phyloP scores from a whole-genome alignment of 1,140 invertebrate genomes.

The Marisa cornuarietis region DNA sequence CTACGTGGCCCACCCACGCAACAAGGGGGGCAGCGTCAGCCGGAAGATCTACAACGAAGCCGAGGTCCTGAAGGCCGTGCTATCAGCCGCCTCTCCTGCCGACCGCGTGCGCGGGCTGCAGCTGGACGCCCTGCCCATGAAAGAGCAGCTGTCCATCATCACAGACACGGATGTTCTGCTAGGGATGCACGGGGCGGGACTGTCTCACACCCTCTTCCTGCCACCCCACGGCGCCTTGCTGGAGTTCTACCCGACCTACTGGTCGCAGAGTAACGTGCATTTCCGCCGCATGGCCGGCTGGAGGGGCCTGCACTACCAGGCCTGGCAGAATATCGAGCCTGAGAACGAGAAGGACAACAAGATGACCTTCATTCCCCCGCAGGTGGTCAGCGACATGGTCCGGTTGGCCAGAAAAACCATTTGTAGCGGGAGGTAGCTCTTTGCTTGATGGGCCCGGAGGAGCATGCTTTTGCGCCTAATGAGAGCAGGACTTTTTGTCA shows the following conservation, averaged over 20 bases:
- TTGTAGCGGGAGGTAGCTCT: slow-evolving; percentile 10
- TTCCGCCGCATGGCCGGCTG: slow-evolving; percentile 58
- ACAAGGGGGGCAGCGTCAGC: slow-evolving; percentile 46
- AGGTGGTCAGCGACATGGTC: slow-evolving; percentile 23
- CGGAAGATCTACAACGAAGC: slow-evolving; percentile 57
- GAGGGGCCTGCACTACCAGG: slow-evolving; percentile 52
- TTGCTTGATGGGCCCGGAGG: no score
- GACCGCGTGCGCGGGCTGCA: slow-evolving; percentile 49
- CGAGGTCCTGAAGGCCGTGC: slow-evolving; percentile 39
- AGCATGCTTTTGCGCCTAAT: no score
- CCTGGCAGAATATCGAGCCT: slow-evolving; percentile 52
- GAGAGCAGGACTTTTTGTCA: no score
- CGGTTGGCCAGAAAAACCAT: slow-evolving; percentile 27
- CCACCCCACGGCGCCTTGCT: slow-evolving; percentile 94
- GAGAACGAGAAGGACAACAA: slow-evolving; percentile 42
- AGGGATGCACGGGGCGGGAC: slow-evolving; percentile 95
- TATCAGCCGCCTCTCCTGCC: slow-evolving; percentile 14
- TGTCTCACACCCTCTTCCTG: slow-evolving; percentile 92
- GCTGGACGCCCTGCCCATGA: slow-evolving; percentile 50
- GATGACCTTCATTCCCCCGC: slow-evolving; percentile 44
- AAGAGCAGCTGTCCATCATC: slow-evolving; percentile 49
- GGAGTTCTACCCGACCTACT: slow-evolving; percentile 78
- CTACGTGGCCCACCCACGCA: slow-evolving; percentile 57
- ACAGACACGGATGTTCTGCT: slow-evolving; percentile 89
- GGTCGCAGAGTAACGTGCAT: slow-evolving; percentile 46